phyloP scores from a whole-genome alignment of 2,797 vertebrate species.

The Alcedo quadribrachys region DNA sequence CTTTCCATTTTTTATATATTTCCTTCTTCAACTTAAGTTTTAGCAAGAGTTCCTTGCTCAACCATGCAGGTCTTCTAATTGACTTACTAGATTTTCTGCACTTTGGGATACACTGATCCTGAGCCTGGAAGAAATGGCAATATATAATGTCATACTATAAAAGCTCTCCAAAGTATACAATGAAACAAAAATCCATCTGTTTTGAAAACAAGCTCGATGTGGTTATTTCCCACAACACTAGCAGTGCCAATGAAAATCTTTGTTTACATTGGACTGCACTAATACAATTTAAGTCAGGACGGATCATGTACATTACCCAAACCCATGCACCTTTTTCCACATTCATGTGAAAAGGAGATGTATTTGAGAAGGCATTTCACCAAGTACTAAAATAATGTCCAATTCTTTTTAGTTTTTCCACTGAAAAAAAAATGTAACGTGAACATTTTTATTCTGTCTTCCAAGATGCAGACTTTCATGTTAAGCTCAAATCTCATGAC shows the following conservation, averaged over 20 bases:
- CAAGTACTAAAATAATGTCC: neutral
- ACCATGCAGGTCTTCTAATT: too few relatives aligned
- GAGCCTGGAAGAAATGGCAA: too few relatives aligned
- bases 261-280: neutral
- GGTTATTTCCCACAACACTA: neutral
- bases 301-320: neutral
- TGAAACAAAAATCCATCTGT: neutral
- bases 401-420: neutral
- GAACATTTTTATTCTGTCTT: too few relatives aligned
- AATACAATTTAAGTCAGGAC: neutral
- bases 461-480: neutral
- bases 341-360: neutral
- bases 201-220: neutral
- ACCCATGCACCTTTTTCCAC: neutral
- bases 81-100: too few relatives aligned
- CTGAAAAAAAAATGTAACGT: neutral
- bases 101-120: too few relatives aligned
- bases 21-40: too few relatives aligned
- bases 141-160: neutral
- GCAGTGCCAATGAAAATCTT: neutral
- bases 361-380: neutral
- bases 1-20: too few relatives aligned
- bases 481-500: accelerated
- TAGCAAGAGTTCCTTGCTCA: too few relatives aligned
- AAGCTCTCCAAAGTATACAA: neutral